Percentiles rank a stretch among this genome's conserved stretches.
Conservation (phyloP, 2,113 vertebrate species). For the Rhagologus leucostigma region DNA sequence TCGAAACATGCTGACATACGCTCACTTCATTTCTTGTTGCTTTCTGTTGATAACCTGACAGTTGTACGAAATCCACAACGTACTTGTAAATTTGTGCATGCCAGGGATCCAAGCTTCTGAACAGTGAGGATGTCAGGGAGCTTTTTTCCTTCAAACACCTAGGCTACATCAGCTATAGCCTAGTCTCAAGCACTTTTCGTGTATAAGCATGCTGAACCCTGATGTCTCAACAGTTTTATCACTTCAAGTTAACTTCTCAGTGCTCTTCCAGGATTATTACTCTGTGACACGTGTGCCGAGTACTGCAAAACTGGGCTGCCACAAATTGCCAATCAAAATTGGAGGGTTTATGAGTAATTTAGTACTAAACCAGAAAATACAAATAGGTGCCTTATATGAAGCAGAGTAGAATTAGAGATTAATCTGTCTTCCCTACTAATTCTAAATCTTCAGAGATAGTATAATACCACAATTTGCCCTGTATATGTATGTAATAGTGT, state of each 20-base stretch:
- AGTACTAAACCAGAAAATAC: not conserved
- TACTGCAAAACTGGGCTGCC: not conserved
- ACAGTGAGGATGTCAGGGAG: not conserved
- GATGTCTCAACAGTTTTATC: not conserved
- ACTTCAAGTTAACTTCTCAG: not conserved
- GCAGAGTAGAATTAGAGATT: not conserved
- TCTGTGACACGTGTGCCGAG: rapidly evolving
- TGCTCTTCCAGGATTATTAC: not conserved
- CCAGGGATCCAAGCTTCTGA: not conserved
- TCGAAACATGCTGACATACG: not conserved
- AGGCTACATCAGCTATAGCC: not conserved
- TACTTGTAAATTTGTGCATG: not conserved
- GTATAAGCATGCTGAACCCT: not conserved
- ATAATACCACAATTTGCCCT: not conserved
- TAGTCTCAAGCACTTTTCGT: not conserved
- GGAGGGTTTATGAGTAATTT: not conserved
- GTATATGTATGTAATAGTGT: not conserved
- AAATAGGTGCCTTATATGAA: not conserved
- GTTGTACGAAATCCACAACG: not conserved
- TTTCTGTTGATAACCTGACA: not conserved
- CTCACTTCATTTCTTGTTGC: not conserved
- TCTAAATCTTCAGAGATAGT: not conserved
- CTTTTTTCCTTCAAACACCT: not conserved
- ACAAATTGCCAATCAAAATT: not conserved
- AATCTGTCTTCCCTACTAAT: not conserved